Percentiles rank a stretch among this genome's conserved stretches.
phyloP scores from a whole-genome alignment of 2,797 vertebrate genomes.

The Betta splendens region DNA sequence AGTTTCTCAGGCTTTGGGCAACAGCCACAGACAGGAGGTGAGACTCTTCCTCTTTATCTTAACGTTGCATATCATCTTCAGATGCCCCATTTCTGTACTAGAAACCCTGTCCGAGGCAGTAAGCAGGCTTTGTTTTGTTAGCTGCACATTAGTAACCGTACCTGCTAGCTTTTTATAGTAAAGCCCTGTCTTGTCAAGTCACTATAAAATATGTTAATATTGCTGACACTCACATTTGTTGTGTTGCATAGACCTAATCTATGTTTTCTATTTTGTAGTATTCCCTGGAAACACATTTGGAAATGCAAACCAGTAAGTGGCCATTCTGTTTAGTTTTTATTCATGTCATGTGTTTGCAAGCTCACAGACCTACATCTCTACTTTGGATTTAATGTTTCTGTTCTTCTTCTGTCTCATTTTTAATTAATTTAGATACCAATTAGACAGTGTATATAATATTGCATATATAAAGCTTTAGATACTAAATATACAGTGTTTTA shows the following conservation, averaged over 20 bases:
- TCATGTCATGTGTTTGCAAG: slow-evolving; percentile 1
- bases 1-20: slow-evolving; percentile 91
- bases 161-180: not conserved
- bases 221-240: too few relatives aligned
- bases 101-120: not conserved
- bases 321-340: slow-evolving; percentile 11
- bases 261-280: slow-evolving; percentile 70
- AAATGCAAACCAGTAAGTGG: slow-evolving; percentile 89
- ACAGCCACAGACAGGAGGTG: slow-evolving; percentile 76
- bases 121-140: too few relatives aligned
- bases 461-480: not conserved
- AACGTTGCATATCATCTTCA: slow-evolving; percentile 2
- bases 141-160: too few relatives aligned
- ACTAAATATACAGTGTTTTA: not conserved
- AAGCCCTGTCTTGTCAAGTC: too few relatives aligned
- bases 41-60: slow-evolving; percentile 32
- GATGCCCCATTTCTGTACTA: not conserved
- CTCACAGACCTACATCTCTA: slow-evolving; percentile 12
- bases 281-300: slow-evolving; percentile 86
- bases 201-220: too few relatives aligned
- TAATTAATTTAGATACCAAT: slow-evolving; percentile 1
- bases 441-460: not conserved
- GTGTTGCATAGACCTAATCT: not conserved
- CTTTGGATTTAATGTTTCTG: slow-evolving; percentile 31
- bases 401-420: slow-evolving; percentile 11